Evolutionary conservation across 2,888 invertebrate species (phyloP), one percentile per base, ranked within the genome.

Genomic region (Steinernema scapterisci): DNA sequence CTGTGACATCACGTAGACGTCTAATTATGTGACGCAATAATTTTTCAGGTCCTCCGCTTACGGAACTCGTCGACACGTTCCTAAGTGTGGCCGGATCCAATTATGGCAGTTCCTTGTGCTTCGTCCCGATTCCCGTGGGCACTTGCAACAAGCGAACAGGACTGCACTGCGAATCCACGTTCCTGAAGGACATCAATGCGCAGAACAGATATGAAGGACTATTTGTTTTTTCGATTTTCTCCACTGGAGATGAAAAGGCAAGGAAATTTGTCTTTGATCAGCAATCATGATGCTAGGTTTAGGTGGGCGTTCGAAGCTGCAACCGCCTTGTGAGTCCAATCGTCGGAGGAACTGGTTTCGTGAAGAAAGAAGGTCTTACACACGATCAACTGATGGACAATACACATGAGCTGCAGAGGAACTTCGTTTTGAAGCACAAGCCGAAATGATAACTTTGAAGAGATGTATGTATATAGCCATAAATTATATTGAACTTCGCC

Each of bases 81-180:
- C 71, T 86, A 0, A 84, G 84, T 6, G 86, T 86, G 0, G 86
- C 86, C n/a, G 86, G 86, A 5, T 82, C 86, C n/a, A 86, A 86
- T 75, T 82, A 81, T 48, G 86, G 86, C 21, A 82, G 80, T 51
- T 79, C 84, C 0, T 73, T 86, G 5, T 86, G 86, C 71, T 80
- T 86, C 48, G 80, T 86, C 1, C 85, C 86, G 7, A 83, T 86
- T 23, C 86, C 86, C 0, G 82, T 86, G 7, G 86, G 86, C 27
- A 86, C 86, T 21, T 86, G 86, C 70, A 81, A 83, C 71, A 76
- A 74, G 16, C 54, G 79, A 63, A 85, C 83, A 45, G 86, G 86
- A 0, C 76, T 86, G 9, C 85, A 86, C 72, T 86, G 86, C 75
- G 85, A 86, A 43, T 86, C 85, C 0, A 80, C 82, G 25, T 86